Evolutionary conservation across 1,140 invertebrate genomes (phyloP), one percentile per base, ranked within the genome.

Genomic region (Araneus ventricosus): DNA sequence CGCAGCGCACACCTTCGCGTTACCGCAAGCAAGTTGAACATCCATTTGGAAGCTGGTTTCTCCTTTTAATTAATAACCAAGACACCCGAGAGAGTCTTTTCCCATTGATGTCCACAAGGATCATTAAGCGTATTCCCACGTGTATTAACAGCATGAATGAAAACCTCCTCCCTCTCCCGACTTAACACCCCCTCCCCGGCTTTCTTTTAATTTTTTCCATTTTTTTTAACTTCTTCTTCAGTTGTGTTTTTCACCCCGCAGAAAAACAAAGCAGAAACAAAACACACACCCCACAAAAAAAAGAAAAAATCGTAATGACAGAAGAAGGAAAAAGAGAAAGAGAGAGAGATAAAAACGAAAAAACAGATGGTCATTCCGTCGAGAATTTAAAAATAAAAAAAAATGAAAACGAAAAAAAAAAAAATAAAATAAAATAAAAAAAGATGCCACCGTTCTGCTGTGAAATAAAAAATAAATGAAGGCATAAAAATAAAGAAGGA

Each of bases 71-170:
- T 92, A 92, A 92, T 92, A 92, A 92, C 84, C 82, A 59, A 52
- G 90, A 85, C 80, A 92, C 90, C 90, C 82, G 37, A 1, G 91
- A 87, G 91, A 70, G 88, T 57, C 37, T 39, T 87, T 87, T 79
- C 59, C 79, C 91, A 92, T 92, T 92, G 91, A 92, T 87, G 91
- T 87, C 91, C 85, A 70, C 91, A 86, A 87, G 91, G 84, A 86
- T 92, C 91, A 92, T 92, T 92, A 92, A 92, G 63, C 91, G 57
- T 92, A 86, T 92, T 92, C 91, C 91, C 91, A 92, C 67, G 91
- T 63, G 91, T 87, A 92, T 92, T 92, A 92, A 92, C 84, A 61
- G 91, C 82, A 92, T 92, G 91, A 92, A 92, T 92, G 91, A 92
- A 92, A 75, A 70, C 67, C 41, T 75, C 52, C 34, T 61, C 59